Conservation (phyloP, 2,888 invertebrate species). For the Perdita meconis region DNA sequence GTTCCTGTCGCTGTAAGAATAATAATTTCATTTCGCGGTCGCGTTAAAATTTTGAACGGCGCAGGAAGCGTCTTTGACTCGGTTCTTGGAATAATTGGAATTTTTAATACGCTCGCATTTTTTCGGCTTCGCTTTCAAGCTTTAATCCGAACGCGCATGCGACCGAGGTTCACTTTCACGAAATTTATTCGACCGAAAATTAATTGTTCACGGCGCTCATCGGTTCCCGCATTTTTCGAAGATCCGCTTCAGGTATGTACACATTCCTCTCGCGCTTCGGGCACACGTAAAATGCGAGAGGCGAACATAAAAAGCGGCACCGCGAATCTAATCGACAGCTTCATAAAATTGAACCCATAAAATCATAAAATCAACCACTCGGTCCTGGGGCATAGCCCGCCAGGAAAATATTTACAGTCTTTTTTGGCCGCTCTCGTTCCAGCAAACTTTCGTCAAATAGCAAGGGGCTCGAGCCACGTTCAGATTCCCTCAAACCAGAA, state of each 20-base stretch:
- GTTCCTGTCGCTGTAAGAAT: no score
- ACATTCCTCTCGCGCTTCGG: slow-evolving; percentile 26
- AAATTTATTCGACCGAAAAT: not conserved
- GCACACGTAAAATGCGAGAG: slow-evolving; percentile 55
- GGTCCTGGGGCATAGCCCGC: slow-evolving; percentile 64
- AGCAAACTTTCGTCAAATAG: slow-evolving; percentile 59
- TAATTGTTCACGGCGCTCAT: not conserved
- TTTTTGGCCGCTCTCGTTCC: slow-evolving; percentile 68
- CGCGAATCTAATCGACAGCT: slow-evolving; percentile 84
- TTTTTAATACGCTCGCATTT: no score
- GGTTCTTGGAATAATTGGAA: no score
- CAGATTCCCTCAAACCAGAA: not conserved
- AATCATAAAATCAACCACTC: slow-evolving; percentile 83
- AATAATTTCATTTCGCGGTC: no score
- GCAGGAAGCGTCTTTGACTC: no score
- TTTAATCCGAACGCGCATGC: not conserved
- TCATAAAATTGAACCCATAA: slow-evolving; percentile 83
- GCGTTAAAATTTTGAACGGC: no score
- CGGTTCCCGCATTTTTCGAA: slow-evolving; percentile 13
- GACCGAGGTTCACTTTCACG: not conserved
- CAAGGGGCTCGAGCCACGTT: slow-evolving; percentile 55
- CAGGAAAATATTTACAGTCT: slow-evolving; percentile 77
- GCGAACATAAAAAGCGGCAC: slow-evolving; percentile 73
- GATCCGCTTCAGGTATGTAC: slow-evolving; percentile 32
- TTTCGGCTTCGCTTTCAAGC: not conserved